Percentiles rank a stretch among this genome's conserved stretches.
phyloP scores from a whole-genome alignment of 2,888 invertebrate genomes.

The Sphaerophoria taeniata region DNA sequence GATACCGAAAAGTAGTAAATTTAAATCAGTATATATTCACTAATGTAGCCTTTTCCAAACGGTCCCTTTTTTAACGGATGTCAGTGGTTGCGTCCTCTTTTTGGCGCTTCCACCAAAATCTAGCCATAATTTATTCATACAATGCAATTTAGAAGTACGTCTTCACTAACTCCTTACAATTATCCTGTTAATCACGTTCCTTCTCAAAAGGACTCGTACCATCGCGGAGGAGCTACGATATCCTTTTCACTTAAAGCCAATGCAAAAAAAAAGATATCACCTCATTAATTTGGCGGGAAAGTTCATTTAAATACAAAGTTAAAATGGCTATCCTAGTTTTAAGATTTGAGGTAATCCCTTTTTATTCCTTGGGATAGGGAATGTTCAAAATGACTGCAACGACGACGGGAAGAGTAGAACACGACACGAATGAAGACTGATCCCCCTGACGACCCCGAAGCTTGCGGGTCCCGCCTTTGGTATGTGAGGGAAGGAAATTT shows the following conservation, averaged over 20 bases:
- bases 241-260: slow-evolving; percentile 64
- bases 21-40: no score
- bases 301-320: slow-evolving; percentile 66
- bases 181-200: slow-evolving; percentile 68
- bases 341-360: slow-evolving; percentile 40
- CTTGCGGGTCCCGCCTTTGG: background rate
- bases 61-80: background rate
- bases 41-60: no score
- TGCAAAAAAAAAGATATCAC: slow-evolving; percentile 74
- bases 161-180: slow-evolving; percentile 65
- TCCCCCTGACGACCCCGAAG: background rate
- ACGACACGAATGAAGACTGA: no score
- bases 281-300: slow-evolving; percentile 77
- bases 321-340: slow-evolving; percentile 53
- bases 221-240: background rate
- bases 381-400: background rate
- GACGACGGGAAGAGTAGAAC: background rate
- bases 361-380: background rate
- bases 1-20: no score
- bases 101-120: slow-evolving; percentile 26
- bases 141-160: slow-evolving; percentile 55
- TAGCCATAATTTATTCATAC: slow-evolving; percentile 66
- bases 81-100: background rate
- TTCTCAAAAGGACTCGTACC: slow-evolving; percentile 1
- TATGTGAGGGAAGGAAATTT: slow-evolving; percentile 55